Evolutionary conservation across 2,888 invertebrate species (phyloP), one percentile per base, ranked within the genome.

Genomic region (Abrostola tripartita): DNA sequence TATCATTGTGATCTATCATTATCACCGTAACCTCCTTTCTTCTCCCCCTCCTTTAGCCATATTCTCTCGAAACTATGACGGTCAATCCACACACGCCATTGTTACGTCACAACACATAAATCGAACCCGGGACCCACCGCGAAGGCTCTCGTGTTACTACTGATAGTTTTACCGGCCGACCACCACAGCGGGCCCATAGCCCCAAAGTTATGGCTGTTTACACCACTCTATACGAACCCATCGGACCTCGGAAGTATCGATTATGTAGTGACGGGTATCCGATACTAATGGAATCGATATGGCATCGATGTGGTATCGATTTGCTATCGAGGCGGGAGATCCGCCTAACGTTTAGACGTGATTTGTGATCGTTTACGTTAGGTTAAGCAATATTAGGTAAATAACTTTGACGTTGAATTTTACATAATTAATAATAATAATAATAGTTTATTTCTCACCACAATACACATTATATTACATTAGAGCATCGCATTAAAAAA

Each of bases 171-270:
- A 64, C 71, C 70, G 53, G 41, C 42, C 47, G 49, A 53, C 66
- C 54, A 54, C 53, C 11, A 10, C 41, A 12, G 42, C 49, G 75
- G 37, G 74, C 74, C 14, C 49, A 69, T 49, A 76, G 55, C 24
- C 52, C 52, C 76, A 64, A 64, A 76, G 42, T 68, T 69, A 77
- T 70, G 53, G 37, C 37, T 66, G 65, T 61, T 55, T 57, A 69
- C 52, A 57, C 62, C 57, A 71, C 7, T 68, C 63, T 61, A 76
- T 61, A 71, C 60, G 52, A 65, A 58, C 47, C 68, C 61, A 71
- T 80, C 78, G 78, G 78, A 78, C 78, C 78, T 78, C 78, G 78
- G 78, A 78, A 78, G 78, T 78, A 81, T 78, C 78, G 78, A 74
- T 74, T 77, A 71, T 65, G 62, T 14, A 14, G 44, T 47, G 44